phyloP scores from a whole-genome alignment of 2,797 vertebrate species.

The Pangasius sanitwongsei region DNA sequence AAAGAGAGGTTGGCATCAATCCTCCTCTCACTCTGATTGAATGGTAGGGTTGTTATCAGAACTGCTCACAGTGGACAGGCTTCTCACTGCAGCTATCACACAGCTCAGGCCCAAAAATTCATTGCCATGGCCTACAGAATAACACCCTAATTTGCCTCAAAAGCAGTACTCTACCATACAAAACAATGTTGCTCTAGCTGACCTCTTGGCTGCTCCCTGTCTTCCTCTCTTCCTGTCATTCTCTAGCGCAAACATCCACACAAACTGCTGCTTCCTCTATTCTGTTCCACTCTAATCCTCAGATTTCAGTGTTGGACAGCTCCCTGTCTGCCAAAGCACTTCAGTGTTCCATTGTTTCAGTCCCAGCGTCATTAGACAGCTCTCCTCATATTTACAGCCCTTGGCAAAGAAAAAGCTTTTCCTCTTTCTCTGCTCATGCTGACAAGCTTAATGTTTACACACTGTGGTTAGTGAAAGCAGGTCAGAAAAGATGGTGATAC shows the following conservation, averaged over 20 bases:
- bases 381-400: conserved; percentile 56
- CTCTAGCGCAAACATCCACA: conserved; percentile 24
- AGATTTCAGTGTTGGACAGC: conserved; percentile 67
- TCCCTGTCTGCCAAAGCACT: conserved; percentile 51
- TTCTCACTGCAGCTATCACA: conserved; percentile 69
- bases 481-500: conserved; percentile 28
- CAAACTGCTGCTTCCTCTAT: conserved; percentile 43
- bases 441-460: conserved; percentile 56
- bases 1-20: conserved; percentile 39
- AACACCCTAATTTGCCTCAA: conserved; percentile 79
- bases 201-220: conserved; percentile 64
- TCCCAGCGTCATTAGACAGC: conserved; percentile 53
- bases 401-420: conserved; percentile 54
- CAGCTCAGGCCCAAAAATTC: conserved; percentile 69
- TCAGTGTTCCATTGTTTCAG: conserved; percentile 54
- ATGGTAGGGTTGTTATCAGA: conserved; percentile 70
- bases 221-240: conserved; percentile 58
- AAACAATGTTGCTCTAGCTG: conserved; percentile 52
- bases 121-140: conserved; percentile 73
- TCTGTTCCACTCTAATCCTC: conserved; percentile 50
- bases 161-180: conserved; percentile 66
- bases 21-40: conserved; percentile 66
- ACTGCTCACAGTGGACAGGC: conserved; percentile 60
- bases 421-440: conserved; percentile 49
- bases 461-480: conserved; percentile 55